A percentile compares a stretch with the other conserved stretches of the same genome.
These are phyloP conservation scores for Ligdia adustata DNA, from an alignment of 2,888 invertebrate genomes.

Conservation along the genomic window DNA sequence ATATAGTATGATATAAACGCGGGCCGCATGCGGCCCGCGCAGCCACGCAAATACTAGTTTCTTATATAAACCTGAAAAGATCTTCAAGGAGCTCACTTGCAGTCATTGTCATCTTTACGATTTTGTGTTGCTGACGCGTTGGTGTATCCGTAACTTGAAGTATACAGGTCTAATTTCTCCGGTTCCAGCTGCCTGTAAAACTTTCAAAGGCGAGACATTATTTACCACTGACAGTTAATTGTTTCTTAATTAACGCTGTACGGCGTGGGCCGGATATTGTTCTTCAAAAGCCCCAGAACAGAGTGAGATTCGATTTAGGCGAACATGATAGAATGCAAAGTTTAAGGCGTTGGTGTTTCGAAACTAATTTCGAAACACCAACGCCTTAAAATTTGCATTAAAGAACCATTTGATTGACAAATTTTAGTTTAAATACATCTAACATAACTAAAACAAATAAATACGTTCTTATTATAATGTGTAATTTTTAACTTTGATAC, in stretches of 20 bases:
- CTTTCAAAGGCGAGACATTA: constrained; percentile 37
- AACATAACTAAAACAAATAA: too few species aligned
- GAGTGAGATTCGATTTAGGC: constrained; percentile 12
- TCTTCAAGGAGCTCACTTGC: too few species aligned
- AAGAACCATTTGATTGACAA: background rate
- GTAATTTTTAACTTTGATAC: too few species aligned
- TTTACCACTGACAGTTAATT: constrained; percentile 41
- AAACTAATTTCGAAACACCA: too few species aligned
- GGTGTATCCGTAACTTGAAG: too few species aligned
- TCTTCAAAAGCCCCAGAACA: constrained; percentile 6
- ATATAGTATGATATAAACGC: too few species aligned
- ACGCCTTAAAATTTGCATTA: background rate
- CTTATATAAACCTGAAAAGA: too few species aligned
- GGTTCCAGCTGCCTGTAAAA: constrained; percentile 30
- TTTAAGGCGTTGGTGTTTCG: background rate
- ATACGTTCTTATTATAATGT: too few species aligned
- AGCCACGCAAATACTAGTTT: too few species aligned
- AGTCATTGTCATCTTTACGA: too few species aligned
- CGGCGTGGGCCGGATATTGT: constrained; percentile 12
- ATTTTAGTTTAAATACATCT: background rate
- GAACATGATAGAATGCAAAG: constrained; percentile 11
- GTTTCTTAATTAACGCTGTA: constrained; percentile 40
- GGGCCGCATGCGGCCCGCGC: too few species aligned
- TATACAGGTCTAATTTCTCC: constrained; percentile 14
- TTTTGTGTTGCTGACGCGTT: too few species aligned